phyloP scores from a whole-genome alignment of 2,113 vertebrate genomes.

The Recurvirostra avosetta region DNA sequence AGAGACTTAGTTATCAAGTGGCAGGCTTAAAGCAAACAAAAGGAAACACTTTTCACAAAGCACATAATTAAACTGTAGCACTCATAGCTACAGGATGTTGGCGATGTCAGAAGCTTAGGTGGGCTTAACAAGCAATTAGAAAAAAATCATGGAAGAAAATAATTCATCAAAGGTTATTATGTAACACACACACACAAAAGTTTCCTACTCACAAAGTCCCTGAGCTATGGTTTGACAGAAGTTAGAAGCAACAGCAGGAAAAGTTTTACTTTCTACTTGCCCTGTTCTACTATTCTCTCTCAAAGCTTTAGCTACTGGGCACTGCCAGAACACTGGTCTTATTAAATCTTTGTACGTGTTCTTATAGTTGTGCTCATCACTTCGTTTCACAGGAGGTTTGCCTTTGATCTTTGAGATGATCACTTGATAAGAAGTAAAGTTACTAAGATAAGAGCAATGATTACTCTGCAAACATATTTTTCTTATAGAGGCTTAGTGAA shows the following conservation, averaged over 20 bases:
- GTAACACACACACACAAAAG: not conserved
- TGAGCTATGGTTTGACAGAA: not conserved
- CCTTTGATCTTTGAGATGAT: not conserved
- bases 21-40: slow-evolving; percentile 27
- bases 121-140: slow-evolving; percentile 8
- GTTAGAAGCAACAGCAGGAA: not conserved
- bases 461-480: not conserved
- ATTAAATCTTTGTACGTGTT: not conserved
- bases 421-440: not conserved
- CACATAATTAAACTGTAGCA: slow-evolving; percentile 17
- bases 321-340: not conserved
- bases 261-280: not conserved
- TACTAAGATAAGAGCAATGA: not conserved
- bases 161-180: not conserved
- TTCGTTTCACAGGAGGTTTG: not conserved
- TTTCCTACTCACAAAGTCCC: not conserved
- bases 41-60: slow-evolving; percentile 34
- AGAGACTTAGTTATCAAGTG: not conserved
- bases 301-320: not conserved
- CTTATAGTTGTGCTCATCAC: not conserved
- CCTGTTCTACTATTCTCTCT: not conserved
- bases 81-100: not conserved
- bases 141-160: not conserved
- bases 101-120: slow-evolving; percentile 26
- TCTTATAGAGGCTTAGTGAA: not conserved